Evolutionary conservation across 1,140 invertebrate species (phyloP).

Genomic region (Caerostris darwini): DNA sequence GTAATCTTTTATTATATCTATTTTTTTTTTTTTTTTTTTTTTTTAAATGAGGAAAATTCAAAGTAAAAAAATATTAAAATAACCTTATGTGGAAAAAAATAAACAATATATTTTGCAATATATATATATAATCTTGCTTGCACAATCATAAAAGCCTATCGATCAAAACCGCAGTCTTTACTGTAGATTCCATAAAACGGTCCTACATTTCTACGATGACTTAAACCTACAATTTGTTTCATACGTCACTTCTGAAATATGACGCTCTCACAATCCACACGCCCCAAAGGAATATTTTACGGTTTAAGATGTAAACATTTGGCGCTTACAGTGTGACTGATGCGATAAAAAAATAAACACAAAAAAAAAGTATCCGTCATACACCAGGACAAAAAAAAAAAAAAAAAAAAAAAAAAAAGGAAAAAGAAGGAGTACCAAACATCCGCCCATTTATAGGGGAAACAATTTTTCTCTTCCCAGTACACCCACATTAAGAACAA

Average conservation of each 20-base stretch:
- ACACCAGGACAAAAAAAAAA: background rate
- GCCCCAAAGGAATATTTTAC: conserved; percentile 5
- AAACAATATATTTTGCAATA: no score
- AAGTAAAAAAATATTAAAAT: no score
- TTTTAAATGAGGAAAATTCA: no score
- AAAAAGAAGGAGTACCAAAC: conserved; percentile 3
- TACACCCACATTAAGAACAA: background rate
- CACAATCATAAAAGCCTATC: no score
- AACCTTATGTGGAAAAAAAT: no score
- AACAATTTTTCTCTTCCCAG: conserved; percentile 12
- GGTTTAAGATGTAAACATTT: conserved; percentile 16
- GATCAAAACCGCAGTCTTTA: no score
- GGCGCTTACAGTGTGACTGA: background rate
- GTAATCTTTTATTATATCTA: no score
- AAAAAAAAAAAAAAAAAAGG: background rate
- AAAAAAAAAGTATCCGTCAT: background rate
- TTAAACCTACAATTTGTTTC: background rate
- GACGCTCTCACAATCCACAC: background rate
- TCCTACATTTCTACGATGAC: no score
- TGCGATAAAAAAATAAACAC: background rate
- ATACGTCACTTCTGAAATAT: background rate
- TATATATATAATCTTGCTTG: no score
- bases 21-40: no score
- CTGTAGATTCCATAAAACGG: no score
- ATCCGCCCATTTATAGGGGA: background rate